Evolutionary conservation across 2,113 vertebrate genomes (phyloP).

Genomic region (chimpanzee (Pan troglodytes)): NHGRI_mPanTro3-v2.1_pri NC_086015.1:89725501-89726000

Average conservation of each 20-base stretch:
- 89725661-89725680: neutral
- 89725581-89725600: neutral
- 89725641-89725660: neutral
- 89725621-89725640: neutral
- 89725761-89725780: neutral
- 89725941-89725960: neutral
- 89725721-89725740: neutral
- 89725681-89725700: neutral
- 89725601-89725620: neutral
- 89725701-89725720: neutral
- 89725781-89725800: neutral
- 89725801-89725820: neutral
- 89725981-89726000: neutral
- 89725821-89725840: fast-evolving
- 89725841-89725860: fast-evolving
- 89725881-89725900: neutral
- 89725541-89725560: neutral
- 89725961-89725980: neutral
- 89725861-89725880: neutral
- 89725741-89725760: neutral
- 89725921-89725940: neutral
- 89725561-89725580: neutral
- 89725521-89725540: neutral
- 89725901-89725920: neutral
- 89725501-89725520: neutral